Base-by-base conservation (phyloP, 2,113 vertebrate genomes). In the Piprites chloris region DNA sequence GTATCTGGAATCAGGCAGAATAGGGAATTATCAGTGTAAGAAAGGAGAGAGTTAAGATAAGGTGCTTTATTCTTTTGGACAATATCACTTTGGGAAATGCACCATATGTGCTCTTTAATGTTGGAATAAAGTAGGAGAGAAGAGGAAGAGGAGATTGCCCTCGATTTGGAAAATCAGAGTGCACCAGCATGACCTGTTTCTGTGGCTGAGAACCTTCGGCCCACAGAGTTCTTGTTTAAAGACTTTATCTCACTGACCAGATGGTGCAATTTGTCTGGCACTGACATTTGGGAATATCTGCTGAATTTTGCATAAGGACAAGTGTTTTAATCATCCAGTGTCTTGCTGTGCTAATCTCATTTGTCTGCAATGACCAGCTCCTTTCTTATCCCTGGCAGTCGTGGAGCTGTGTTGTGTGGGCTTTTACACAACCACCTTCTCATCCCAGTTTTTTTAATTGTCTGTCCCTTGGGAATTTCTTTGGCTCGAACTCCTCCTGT, bases 281-380 rank as follows among this genome's bases (percentile, higher is more conserved):
- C 0, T 73, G 86, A 27, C 81, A 13, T 75, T 61, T 65, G 93
- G 95, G 95, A 97, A 91, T 92, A 95, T 79, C 86, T 86, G 79
- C 78, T 97, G 95, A 94, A 95, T 97, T 97, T 95, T 97, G 93
- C 86, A 96, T 96, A 69, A 97, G 84, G 86, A 94, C 93, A 95
- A 95, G 90, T 95, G 93, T 88, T 96, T 88, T 85, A 91, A 96
- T 90, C 93, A 92, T 47, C 13, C 72, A 20, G 18, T 13, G 58
- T 42, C 94, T 86, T 67, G 93, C 90, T 93, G 90, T 5, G 53
- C 93, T 96, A 82, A 89, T 96, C 81, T 94, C 20, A 42, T 71
- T 82, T 95, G 92, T 87, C 93, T 85, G 78, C 72, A 69, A 5
- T 71, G 82, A 84, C 91, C 87, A 87, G 2, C 28, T 37, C 85